Conservation (phyloP, 2,797 vertebrate genomes). For the Mionectes olivaceus region DNA sequence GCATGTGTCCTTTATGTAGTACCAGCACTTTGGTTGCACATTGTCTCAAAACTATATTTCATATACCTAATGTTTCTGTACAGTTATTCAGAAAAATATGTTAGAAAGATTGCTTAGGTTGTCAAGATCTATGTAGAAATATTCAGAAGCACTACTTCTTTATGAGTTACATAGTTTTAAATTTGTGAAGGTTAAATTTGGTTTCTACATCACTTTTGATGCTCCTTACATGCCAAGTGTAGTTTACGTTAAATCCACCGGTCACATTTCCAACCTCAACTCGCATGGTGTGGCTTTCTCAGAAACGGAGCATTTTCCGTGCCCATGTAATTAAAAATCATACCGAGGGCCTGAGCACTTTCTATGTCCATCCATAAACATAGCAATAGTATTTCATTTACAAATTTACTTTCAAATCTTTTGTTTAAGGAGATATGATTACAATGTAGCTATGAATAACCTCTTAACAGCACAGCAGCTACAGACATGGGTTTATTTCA, state of each 20-base stretch:
- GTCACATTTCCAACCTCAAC: neutral
- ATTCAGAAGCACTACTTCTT: neutral
- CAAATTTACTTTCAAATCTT: slow-evolving; percentile 8
- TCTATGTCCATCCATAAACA: neutral
- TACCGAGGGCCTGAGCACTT: neutral
- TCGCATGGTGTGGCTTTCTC: neutral
- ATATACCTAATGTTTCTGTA: neutral
- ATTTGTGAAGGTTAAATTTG: slow-evolving; percentile 5
- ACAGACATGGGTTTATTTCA: neutral
- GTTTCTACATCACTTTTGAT: neutral
- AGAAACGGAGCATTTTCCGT: neutral
- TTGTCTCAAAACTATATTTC: neutral
- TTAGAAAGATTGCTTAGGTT: neutral
- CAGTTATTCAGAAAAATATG: neutral
- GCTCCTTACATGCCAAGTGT: neutral
- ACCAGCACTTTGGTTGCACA: neutral
- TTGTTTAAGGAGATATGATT: slow-evolving; percentile 23
- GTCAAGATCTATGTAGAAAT: neutral
- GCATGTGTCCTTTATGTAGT: neutral
- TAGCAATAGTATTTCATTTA: neutral
- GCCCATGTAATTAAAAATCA: neutral
- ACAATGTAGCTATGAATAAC: slow-evolving; percentile 33
- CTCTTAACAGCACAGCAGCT: neutral
- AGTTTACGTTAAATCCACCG: neutral
- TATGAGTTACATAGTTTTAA: neutral